A percentile compares a stretch with the other conserved stretches of the same genome.
These are phyloP conservation scores for Neomonachus schauinslandi DNA, from an alignment of 2,113 vertebrate genomes.

Conservation along the genomic window DNA sequence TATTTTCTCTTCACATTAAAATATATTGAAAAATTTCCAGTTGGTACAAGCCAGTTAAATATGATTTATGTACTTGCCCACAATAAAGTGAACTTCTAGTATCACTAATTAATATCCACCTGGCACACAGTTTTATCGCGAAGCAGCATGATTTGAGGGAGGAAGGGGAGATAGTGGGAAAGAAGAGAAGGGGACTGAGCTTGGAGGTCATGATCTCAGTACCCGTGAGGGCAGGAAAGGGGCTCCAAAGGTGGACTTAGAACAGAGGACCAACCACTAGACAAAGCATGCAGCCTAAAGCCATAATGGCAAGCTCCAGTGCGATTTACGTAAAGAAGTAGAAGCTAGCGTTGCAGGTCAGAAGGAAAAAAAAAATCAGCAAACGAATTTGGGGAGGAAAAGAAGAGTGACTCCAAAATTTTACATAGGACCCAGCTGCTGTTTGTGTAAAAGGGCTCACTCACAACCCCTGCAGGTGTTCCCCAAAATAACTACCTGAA, in stretches of 20 bases:
- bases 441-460: not conserved
- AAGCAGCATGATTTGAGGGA: not conserved
- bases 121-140: not conserved
- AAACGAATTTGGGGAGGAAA: not conserved
- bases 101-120: not conserved
- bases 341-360: not conserved
- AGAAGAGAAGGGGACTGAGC: not conserved
- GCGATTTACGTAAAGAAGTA: not conserved
- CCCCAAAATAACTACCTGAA: not conserved
- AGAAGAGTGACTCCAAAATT: not conserved
- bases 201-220: not conserved
- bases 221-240: not conserved
- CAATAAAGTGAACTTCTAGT: not conserved
- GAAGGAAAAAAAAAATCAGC: not conserved
- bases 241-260: not conserved
- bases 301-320: accelerated
- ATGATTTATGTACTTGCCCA: not conserved
- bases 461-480: not conserved
- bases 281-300: no score
- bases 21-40: not conserved
- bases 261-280: not conserved
- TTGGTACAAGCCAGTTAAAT: slow-evolving; percentile 13
- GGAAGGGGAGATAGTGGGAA: not conserved
- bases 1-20: not conserved
- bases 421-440: not conserved